Base-by-base conservation (phyloP, 2,888 invertebrate species). In the Lycia hirtaria region DNA sequence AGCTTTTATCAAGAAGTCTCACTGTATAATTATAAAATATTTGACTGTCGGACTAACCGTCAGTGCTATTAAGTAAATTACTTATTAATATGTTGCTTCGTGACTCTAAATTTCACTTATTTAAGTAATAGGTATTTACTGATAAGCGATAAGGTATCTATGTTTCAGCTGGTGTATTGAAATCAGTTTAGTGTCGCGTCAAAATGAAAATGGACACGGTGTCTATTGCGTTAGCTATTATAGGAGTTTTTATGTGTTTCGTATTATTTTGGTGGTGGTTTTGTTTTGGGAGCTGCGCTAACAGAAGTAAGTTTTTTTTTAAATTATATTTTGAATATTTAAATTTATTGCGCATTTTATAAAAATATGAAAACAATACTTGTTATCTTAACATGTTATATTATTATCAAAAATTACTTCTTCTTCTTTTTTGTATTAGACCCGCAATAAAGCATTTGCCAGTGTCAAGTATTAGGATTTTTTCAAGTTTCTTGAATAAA, bases 211-310 rank as follows among this genome's bases (percentile, higher is more conserved):
- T 87, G 86, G 81, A 87, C 69, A 26, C 78, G 4, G 59, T 85
- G 14, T 65, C 78, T 5, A 63, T 64, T 14, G 58, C 80, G 15
- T 69, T 87, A 63, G 56, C 68, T 0, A 71, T 73, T 1, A 49
- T 85, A 49, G 75, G 85, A 52, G 12, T 87, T 20, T 77, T 81
- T 45, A 87, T 88, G 89, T 80, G 77, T 45, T 86, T 47, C 79
- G 28, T 40, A 14, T 35, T 67, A 15, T 67, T 90, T 65, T 91
- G 91, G 88, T 57, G 87, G 69, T 91, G 92, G 89, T 91, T 89
- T 55, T 91, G 90, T 67, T 88, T 91, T 35, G 87, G 88, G 0
- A 73, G 69, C 26, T 87, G 78, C 48, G 65, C 81, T 0, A 71
- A 71, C 12, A 78, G 67, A 62, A 64, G 90, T 91, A 75, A 90